A percentile compares a stretch with the other conserved stretches of the same genome.
Evolutionary conservation across 2,888 invertebrate species (phyloP).

Genomic region (Calliphora vomitoria): DNA sequence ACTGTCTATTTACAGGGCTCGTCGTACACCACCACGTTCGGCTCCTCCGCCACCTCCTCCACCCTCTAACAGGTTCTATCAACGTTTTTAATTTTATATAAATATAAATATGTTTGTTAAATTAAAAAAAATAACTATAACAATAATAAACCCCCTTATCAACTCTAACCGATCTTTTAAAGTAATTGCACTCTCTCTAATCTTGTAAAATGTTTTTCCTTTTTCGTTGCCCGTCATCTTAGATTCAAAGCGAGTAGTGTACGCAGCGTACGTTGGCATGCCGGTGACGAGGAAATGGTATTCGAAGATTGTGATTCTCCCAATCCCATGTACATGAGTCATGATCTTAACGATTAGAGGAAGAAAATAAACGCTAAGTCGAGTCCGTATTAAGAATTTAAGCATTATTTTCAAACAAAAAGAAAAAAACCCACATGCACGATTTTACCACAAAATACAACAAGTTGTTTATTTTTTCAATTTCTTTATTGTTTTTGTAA

Average conservation of each 20-base stretch:
- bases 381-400: neutral
- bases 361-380: neutral
- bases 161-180: neutral
- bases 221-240: conserved; percentile 52
- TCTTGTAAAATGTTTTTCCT: conserved; percentile 62
- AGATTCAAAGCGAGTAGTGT: conserved; percentile 78
- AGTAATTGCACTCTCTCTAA: conserved; percentile 35
- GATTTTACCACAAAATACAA: conserved; percentile 65
- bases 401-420: conserved; percentile 23
- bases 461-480: neutral
- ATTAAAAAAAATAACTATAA: conserved; percentile 1
- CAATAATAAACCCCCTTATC: neutral
- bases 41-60: conserved; percentile 83
- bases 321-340: conserved; percentile 78
- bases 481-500: neutral
- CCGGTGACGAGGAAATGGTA: conserved; percentile 81
- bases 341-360: conserved; percentile 65
- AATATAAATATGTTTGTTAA: conserved; percentile 42
- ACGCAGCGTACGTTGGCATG: conserved; percentile 82
- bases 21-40: conserved; percentile 82
- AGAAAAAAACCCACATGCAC: conserved; percentile 56
- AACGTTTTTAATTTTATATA: conserved; percentile 79
- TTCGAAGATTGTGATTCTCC: conserved; percentile 83
- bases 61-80: conserved; percentile 83
- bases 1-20: conserved; percentile 78